Conservation (phyloP, 1,140 invertebrate genomes). For the Metaphire vulgaris region DNA sequence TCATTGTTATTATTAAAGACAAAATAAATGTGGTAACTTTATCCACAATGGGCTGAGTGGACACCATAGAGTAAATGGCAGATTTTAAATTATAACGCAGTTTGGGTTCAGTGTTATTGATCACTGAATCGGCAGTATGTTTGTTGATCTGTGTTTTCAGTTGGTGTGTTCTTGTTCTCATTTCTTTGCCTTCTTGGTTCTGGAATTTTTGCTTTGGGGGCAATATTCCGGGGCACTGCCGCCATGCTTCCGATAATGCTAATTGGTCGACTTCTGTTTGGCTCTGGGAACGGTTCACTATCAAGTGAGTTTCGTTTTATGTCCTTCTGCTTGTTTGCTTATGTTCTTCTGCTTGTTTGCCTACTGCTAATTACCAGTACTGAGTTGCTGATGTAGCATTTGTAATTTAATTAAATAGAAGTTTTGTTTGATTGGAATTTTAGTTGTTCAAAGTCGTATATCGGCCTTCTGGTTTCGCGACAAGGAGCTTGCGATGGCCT, state of each 20-base stretch:
- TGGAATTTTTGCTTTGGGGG: constrained; percentile 47
- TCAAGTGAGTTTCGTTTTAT: constrained; percentile 46
- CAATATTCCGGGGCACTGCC: constrained; percentile 45
- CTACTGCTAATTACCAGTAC: too few relatives aligned
- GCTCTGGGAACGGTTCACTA: constrained; percentile 53
- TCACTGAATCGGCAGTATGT: too few relatives aligned
- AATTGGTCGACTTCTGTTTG: constrained; percentile 52
- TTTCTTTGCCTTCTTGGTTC: constrained; percentile 51
- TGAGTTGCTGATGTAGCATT: too few relatives aligned
- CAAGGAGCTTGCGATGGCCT: constrained; percentile 53
- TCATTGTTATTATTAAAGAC: not conserved
- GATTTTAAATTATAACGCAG: too few relatives aligned
- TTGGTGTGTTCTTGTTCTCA: constrained; percentile 52
- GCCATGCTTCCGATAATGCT: constrained; percentile 52
- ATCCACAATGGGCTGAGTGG: too few relatives aligned
- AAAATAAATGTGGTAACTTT: not conserved
- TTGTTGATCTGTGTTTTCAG: constrained; percentile 44
- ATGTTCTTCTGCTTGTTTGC: too few relatives aligned
- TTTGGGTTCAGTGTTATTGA: too few relatives aligned
- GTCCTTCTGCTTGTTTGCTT: too few relatives aligned
- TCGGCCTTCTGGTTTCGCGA: constrained; percentile 53
- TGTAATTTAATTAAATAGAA: too few relatives aligned
- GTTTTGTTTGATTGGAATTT: too few relatives aligned
- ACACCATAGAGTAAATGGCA: too few relatives aligned
- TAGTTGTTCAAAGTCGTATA: constrained; percentile 53